These are phyloP conservation scores for Drosophila hawaiiensis DNA, from an alignment of 2,888 invertebrate species.

Conservation along the genomic window DNA sequence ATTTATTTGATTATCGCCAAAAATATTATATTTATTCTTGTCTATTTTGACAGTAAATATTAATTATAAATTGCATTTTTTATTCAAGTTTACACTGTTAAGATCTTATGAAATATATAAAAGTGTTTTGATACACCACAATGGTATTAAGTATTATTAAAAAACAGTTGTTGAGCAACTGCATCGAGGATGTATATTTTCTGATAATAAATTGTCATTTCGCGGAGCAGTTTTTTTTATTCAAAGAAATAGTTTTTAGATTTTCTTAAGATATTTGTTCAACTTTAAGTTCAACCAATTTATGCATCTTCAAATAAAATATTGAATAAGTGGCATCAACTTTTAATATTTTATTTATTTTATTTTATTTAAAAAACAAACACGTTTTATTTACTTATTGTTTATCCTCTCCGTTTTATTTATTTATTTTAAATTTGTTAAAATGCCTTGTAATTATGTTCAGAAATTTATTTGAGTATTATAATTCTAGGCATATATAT, in stretches of 20 bases:
- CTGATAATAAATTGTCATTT: neutral
- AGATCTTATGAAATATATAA: no score
- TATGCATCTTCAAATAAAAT: neutral
- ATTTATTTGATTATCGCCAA: neutral
- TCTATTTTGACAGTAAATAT: neutral
- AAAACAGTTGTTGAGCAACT: neutral
- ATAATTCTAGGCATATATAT: neutral
- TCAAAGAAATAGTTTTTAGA: accelerated
- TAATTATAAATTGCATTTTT: no score
- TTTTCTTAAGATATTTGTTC: neutral
- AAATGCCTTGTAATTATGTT: neutral
- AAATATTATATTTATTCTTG: neutral
- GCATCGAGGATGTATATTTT: accelerated
- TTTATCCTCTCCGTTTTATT: neutral
- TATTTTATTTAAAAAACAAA: neutral
- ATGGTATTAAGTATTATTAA: accelerated
- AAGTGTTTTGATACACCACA: neutral
- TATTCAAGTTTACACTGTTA: no score
- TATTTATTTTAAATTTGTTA: neutral
- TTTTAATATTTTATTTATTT: neutral
- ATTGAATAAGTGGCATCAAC: neutral
- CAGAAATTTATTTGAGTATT: neutral
- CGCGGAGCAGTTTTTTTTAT: neutral
- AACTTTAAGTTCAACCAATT: neutral
- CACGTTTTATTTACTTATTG: neutral